These are phyloP conservation scores for Dascillus cervinus DNA, from an alignment of 2,888 invertebrate genomes.

Conservation along the genomic window DNA sequence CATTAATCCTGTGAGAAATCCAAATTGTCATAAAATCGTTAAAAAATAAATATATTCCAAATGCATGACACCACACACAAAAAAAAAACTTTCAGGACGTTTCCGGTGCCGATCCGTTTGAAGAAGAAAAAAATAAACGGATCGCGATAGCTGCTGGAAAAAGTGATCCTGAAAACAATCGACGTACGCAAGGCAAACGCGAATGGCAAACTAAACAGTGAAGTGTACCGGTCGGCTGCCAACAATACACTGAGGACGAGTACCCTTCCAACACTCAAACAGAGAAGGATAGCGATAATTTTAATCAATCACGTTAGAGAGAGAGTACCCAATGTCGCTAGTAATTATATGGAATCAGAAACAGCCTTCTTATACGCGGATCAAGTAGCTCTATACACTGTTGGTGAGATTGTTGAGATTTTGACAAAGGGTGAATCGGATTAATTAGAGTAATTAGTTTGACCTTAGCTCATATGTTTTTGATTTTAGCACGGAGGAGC, in stretches of 20 bases:
- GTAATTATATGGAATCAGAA: constrained; percentile 43
- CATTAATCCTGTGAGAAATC: too few species aligned
- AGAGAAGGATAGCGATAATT: constrained; percentile 29
- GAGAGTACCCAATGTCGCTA: constrained; percentile 26
- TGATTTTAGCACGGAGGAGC: too few species aligned
- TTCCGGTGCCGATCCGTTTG: too few species aligned
- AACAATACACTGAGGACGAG: constrained; percentile 38
- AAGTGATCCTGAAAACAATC: constrained; percentile 4
- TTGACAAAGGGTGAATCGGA: constrained; percentile 35
- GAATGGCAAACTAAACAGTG: constrained; percentile 23
- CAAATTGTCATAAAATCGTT: too few species aligned
- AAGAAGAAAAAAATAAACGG: too few species aligned
- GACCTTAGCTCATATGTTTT: constrained; percentile 27
- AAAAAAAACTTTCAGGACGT: too few species aligned
- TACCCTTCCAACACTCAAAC: constrained; percentile 33
- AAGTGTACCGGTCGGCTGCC: constrained; percentile 35
- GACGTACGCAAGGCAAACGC: constrained; percentile 14
- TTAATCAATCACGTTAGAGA: constrained; percentile 22
- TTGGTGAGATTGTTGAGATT: constrained; percentile 36
- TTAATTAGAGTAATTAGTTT: constrained; percentile 39
- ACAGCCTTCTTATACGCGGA: constrained; percentile 40
- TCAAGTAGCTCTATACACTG: constrained; percentile 40
- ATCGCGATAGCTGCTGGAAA: too few species aligned
- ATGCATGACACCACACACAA: too few species aligned
- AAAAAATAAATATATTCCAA: too few species aligned